Conservation (phyloP, 2,888 invertebrate genomes). For the Colletes collaris region DNA sequence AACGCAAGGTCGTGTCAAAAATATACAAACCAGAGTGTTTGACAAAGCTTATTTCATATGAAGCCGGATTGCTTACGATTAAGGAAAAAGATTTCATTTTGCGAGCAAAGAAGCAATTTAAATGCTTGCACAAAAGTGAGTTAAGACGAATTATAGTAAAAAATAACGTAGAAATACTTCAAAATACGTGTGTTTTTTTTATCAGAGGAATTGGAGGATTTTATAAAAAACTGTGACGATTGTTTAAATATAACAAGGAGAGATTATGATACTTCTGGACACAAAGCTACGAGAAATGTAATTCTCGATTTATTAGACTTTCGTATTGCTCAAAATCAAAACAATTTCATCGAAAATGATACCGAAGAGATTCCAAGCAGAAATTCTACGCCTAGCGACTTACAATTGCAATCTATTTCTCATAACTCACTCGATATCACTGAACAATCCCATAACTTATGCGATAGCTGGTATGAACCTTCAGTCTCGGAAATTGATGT, state of each 20-base stretch:
- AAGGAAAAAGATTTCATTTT: constrained; percentile 66
- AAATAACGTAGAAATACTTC: neutral
- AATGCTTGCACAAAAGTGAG: constrained; percentile 42
- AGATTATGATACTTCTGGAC: constrained; percentile 53
- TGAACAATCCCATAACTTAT: neutral
- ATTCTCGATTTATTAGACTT: constrained; percentile 73
- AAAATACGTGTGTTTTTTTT: constrained; percentile 16
- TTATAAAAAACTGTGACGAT: constrained; percentile 68
- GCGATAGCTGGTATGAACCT: constrained; percentile 20
- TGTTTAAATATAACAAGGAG: constrained; percentile 53
- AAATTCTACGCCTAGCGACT: constrained; percentile 11
- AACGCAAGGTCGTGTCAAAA: constrained; percentile 60
- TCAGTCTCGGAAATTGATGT: constrained; percentile 51
- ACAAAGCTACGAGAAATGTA: constrained; percentile 69
- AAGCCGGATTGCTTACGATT: constrained; percentile 60
- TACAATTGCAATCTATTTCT: constrained; percentile 6
- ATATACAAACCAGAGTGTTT: constrained; percentile 45
- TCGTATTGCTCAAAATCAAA: constrained; percentile 14
- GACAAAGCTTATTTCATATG: constrained; percentile 59
- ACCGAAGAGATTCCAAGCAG: constrained; percentile 14
- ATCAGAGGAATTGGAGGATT: constrained; percentile 70
- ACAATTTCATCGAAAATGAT: neutral
- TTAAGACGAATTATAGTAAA: neutral
- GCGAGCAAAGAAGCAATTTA: constrained; percentile 47
- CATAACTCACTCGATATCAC: constrained; percentile 14